These are phyloP conservation scores for Lissonota sp. DNA, from an alignment of 2,888 invertebrate genomes.

Conservation along the genomic window DNA sequence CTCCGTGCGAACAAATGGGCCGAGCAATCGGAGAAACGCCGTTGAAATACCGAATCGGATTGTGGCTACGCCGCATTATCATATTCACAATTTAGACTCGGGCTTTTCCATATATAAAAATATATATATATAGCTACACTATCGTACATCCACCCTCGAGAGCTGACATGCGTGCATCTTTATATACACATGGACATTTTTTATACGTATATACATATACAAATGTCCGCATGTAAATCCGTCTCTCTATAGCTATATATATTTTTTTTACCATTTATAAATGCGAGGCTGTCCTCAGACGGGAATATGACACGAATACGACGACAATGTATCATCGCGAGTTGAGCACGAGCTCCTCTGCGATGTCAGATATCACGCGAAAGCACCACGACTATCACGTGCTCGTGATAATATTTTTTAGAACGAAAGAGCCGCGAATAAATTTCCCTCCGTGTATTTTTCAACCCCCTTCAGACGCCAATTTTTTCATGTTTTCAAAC, in stretches of 20 bases:
- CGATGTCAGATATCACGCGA: slow-evolving; percentile 68
- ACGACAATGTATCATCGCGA: slow-evolving; percentile 67
- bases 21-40: slow-evolving; percentile 80
- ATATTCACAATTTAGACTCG: slow-evolving; percentile 79
- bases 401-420: slow-evolving; percentile 28
- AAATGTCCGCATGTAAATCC: slow-evolving; percentile 7
- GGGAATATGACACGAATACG: slow-evolving; percentile 64
- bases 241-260: slow-evolving; percentile 11
- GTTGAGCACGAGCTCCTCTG: slow-evolving; percentile 56
- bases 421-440: slow-evolving; percentile 33
- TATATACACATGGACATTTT: background rate
- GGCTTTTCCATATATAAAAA: slow-evolving; percentile 22
- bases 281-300: slow-evolving; percentile 50
- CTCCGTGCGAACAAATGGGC: slow-evolving; percentile 77
- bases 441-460: slow-evolving; percentile 46
- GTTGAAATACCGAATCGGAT: slow-evolving; percentile 82
- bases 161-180: slow-evolving; percentile 36
- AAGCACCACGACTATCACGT: slow-evolving; percentile 42
- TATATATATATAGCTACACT: background rate
- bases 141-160: slow-evolving; percentile 19
- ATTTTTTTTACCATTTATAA: slow-evolving; percentile 44
- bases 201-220: slow-evolving; percentile 1
- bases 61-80: slow-evolving; percentile 78
- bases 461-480: slow-evolving; percentile 35
- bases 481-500: slow-evolving; percentile 13